Base-by-base conservation (phyloP, 2,888 invertebrate genomes). In the Cephus spinipes region DNA sequence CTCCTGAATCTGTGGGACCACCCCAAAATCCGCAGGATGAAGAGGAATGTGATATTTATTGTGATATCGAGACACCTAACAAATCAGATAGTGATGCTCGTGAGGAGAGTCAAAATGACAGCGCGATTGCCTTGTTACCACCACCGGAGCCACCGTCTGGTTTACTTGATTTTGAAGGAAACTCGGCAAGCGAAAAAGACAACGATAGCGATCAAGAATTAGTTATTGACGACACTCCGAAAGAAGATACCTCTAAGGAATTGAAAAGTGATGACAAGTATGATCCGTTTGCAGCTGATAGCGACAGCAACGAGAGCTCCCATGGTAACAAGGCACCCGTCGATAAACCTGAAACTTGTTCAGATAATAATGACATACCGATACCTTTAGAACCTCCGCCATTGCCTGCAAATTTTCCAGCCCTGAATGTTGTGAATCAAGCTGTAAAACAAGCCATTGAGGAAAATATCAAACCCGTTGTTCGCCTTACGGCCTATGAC, bases 41-140 rank as follows among this genome's bases (percentile, higher is more conserved):
- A 31, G 92, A 92, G 3, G 94, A 94, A 81, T 92, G 94, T 69
- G 94, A 95, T 84, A 93, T 94, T 82, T 95, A 94, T 85, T 94
- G 94, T 81, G 94, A 95, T 82, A 94, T 94, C 73, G 94, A 94
- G 87, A 92, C 92, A 1, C 85, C 87, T 4, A 81, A 76, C 31
- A 83, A 80, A 81, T 87, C 79, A 0, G 86, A 86, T 9, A 82
- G 81, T 6, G 92, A 91, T 36, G 83, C 87, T 11, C 90, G 90
- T 73, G 91, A 90, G 73, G 89, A 87, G 1, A 90, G 91, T 73
- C 90, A 89, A 4, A 83, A 82, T 32, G 85, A 83, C 34, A 83
- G 82, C 15, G 82, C 87, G 3, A 85, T 88, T 32, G 87, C 87
- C 3, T 83, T 92, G 15, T 83, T 91, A 32, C 92, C 92, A 3